Evolutionary conservation across 2,797 vertebrate species (phyloP).

Genomic region (Thaleichthys pacificus): DNA sequence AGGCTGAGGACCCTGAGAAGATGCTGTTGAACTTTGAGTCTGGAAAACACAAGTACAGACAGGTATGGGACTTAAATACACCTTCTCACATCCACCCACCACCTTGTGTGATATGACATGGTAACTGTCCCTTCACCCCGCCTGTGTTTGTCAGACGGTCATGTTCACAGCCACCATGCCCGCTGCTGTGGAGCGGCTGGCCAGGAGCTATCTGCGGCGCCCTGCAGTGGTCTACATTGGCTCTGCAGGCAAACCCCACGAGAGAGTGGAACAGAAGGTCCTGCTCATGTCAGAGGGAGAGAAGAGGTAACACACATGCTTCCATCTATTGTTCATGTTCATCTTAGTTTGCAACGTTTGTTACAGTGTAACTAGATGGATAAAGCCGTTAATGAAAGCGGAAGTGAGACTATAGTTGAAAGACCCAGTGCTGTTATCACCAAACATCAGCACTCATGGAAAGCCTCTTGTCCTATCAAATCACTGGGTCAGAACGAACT

Average conservation of each 20-base stretch:
- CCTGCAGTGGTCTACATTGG: slow-evolving; percentile 98
- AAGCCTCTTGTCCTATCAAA: too few relatives aligned
- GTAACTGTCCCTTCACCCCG: neutral
- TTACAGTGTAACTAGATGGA: too few relatives aligned
- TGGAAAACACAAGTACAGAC: slow-evolving; percentile 97
- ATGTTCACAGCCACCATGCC: slow-evolving; percentile 99
- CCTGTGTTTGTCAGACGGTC: slow-evolving; percentile 81
- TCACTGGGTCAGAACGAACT: too few relatives aligned
- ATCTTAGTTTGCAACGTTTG: too few relatives aligned
- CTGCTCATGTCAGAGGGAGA: slow-evolving; percentile 96
- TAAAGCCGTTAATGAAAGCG: too few relatives aligned
- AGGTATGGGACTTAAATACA: slow-evolving; percentile 70
- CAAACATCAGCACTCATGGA: too few relatives aligned
- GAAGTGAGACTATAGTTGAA: too few relatives aligned
- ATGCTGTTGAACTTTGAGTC: slow-evolving; percentile 97
- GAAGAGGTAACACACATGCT: slow-evolving; percentile 82
- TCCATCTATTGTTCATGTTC: neutral
- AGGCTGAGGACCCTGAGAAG: slow-evolving; percentile 97
- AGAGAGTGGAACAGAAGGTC: slow-evolving; percentile 97
- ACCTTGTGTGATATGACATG: neutral
- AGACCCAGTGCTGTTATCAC: too few relatives aligned
- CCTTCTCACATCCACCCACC: neutral
- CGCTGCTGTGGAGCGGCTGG: slow-evolving; percentile 90
- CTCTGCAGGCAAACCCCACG: slow-evolving; percentile 97
- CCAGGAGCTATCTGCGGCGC: slow-evolving; percentile 91